A percentile compares a stretch with the other conserved stretches of the same genome.
These are phyloP conservation scores for Euzetes globulus DNA, from an alignment of 2,888 invertebrate species.

Conservation along the genomic window DNA sequence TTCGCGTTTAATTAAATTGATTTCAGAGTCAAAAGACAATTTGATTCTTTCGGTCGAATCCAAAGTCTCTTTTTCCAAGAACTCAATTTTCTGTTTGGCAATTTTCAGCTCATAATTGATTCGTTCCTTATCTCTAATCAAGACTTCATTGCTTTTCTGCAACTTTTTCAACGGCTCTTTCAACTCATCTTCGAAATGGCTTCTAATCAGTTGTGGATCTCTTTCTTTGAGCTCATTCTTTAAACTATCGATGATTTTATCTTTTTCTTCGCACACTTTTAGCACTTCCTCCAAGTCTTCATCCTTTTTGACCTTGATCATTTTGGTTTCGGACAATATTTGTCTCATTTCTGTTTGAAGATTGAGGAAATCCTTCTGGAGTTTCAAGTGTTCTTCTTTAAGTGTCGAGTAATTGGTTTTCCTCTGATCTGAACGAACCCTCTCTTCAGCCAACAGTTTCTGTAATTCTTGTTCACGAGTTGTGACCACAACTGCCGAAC, in stretches of 20 bases:
- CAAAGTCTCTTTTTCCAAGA: conserved; percentile 32
- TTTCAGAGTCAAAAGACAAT: conserved; percentile 32
- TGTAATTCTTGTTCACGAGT: conserved; percentile 33
- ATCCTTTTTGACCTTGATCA: conserved; percentile 34
- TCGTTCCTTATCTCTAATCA: conserved; percentile 31
- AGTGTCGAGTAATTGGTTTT: conserved; percentile 31
- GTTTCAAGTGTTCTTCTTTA: conserved; percentile 35
- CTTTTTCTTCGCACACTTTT: conserved; percentile 23
- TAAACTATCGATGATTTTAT: conserved; percentile 11
- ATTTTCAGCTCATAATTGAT: conserved; percentile 26
- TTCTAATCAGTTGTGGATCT: conserved; percentile 31
- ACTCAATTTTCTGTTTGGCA: conserved; percentile 32
- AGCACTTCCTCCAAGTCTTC: conserved; percentile 24
- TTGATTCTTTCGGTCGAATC: conserved; percentile 32
- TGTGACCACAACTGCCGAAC: conserved; percentile 6
- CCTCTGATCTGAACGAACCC: conserved; percentile 35
- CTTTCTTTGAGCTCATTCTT: conserved; percentile 17
- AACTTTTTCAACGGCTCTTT: conserved; percentile 31
- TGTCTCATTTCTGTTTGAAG: conserved; percentile 34
- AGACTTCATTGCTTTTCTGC: conserved; percentile 26
- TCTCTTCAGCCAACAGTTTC: conserved; percentile 32
- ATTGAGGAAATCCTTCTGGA: conserved; percentile 33
- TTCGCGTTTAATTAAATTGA: conserved; percentile 32
- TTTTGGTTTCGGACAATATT: conserved; percentile 32
- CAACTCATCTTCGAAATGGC: conserved; percentile 16